phyloP scores from a whole-genome alignment of 2,888 invertebrate genomes.

The Spicauda simplicius region DNA sequence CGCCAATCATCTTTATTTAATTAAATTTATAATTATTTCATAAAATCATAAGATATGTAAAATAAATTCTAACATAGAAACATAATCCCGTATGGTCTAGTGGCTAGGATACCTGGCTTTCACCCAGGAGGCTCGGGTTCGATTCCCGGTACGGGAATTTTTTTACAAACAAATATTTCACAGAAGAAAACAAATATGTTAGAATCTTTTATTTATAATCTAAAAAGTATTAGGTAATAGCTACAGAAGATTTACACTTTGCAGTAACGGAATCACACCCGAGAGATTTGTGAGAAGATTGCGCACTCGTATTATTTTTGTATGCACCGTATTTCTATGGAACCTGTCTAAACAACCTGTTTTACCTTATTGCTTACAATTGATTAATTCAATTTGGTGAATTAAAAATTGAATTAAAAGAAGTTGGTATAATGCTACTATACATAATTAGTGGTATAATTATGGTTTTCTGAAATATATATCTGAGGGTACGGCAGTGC shows the following conservation, averaged over 20 bases:
- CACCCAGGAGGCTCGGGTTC: slow-evolving; percentile 90
- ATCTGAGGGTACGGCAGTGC: too few relatives aligned
- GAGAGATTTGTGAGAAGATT: slow-evolving; percentile 15
- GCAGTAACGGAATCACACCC: slow-evolving; percentile 24
- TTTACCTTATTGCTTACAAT: background rate
- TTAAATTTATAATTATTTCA: background rate
- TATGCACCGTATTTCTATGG: slow-evolving; percentile 17
- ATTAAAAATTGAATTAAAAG: too few relatives aligned
- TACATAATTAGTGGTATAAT: too few relatives aligned
- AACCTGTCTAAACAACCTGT: background rate
- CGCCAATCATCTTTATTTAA: too few relatives aligned
- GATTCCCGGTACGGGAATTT: slow-evolving; percentile 88
- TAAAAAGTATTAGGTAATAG: slow-evolving; percentile 20
- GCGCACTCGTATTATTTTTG: slow-evolving; percentile 19
- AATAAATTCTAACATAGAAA: background rate
- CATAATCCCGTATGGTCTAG: slow-evolving; percentile 85
- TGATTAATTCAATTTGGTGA: background rate
- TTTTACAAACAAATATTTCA: slow-evolving; percentile 45
- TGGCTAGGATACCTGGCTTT: slow-evolving; percentile 89
- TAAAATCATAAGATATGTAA: background rate
- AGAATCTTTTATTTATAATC: slow-evolving; percentile 6
- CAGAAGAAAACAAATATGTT: background rate
- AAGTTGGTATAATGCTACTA: too few relatives aligned
- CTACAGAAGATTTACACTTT: slow-evolving; percentile 21
- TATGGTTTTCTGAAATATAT: too few relatives aligned